Base-by-base conservation (phyloP, 2,888 invertebrate genomes). In the Rhagonycha lutea region DNA sequence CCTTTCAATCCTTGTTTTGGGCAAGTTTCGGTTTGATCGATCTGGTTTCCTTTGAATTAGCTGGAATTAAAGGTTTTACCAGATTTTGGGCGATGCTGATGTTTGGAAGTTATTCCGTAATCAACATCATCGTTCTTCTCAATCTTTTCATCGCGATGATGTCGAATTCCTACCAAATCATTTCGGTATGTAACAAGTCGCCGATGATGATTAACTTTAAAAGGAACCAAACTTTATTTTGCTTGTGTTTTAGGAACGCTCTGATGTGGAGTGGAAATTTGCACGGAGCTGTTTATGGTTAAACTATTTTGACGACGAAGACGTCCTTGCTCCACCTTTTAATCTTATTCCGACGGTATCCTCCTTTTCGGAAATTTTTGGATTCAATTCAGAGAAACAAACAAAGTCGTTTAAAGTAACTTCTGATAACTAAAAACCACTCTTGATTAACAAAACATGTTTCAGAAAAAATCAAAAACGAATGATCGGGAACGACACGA, bases 131-230 rank as follows among this genome's bases (percentile, higher is more conserved):
- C 85, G 98, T 98, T 12, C 89, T 98, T 61, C 89, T 98, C 82
- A 98, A 98, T 87, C 93, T 98, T 77, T 93, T 98, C 80, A 98
- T 98, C 85, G 98, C 98, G 82, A 98, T 98, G 98, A 98, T 98
- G 97, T 97, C 96, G 83, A 98, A 97, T 89, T 97, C 97, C 1
- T 98, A 96, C 86, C 94, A 97, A 69, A 93, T 94, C 88, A 98
- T 98, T 84, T 94, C 93, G 86, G 98, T 97, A 88, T 92, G 93
- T 88, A 28, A 68, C 3, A 12, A 10, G 12, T n/a, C n/a, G n/a
- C n/a, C n/a, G n/a, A n/a, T n/a, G n/a, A n/a, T n/a, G n/a, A n/a
- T n/a, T n/a, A n/a, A n/a, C 8, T 2, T 9, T 9, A n/a, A 1
- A 11, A n/a, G 1, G n/a, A 14, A 1, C 12, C 9, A 9, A 12